Base-by-base conservation (phyloP, 1,140 invertebrate genomes). In the Calephelis virginiensis region DNA sequence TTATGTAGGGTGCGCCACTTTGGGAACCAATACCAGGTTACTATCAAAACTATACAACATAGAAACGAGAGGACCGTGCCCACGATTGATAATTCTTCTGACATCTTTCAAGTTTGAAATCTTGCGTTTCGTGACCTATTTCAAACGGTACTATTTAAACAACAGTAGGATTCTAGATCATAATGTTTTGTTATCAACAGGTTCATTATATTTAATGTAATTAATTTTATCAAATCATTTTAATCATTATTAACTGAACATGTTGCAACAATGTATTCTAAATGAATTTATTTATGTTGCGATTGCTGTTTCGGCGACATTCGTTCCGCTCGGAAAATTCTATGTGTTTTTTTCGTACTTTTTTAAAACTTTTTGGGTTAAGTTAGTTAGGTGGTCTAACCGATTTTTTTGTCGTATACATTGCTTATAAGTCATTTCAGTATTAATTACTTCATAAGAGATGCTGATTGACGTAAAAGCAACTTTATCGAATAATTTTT, bases 1-100 rank as follows among this genome's bases (percentile, higher is more conserved):
- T 71, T 71, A 46, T 71, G 70, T 6, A 71, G 48, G 9, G 47
- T 61, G 10, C 70, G 63, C 70, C 70, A 71, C 49, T 68, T 66
- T 37, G 63, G 63, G 17, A 65, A 40, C 3, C 59, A 4, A 48
- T 14, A 60, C 66, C 66, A 71, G 5, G 65, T 61, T 43, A 63
- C 12, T 13, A 68, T n/a, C 13, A 66, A 60, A 59, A 68, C 14
- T n/a, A 68, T 60, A 12, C 66, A 71, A 66, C 63, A 68, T 37
- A 68, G 11, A n/a, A 65, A 12, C 6, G 70, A 72, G 6, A 68
- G 11, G 10, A 59, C 10, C 9, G 46, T 56, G n/a, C 62, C 48
- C 5, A 64, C 5, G 17, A 62, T 10, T 53, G 48, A 13, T 63
- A 40, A 38, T 63, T 63, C 45, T 12, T 38, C 37, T 38, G 56